Base-by-base conservation (phyloP, 2,888 invertebrate species). In the Habroteleia sp. region DNA sequence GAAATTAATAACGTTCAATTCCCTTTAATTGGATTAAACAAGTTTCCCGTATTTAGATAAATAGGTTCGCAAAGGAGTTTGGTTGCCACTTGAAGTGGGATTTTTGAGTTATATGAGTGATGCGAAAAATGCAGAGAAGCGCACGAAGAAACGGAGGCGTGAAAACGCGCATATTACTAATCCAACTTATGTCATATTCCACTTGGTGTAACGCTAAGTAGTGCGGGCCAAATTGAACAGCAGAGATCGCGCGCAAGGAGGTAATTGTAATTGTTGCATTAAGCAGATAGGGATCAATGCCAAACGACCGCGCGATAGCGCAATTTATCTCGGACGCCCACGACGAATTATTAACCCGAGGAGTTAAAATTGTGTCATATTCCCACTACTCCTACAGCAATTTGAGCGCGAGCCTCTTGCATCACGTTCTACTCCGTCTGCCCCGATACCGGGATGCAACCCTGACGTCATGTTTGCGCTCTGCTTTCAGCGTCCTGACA, bases 201-300 rank as follows among this genome's bases (percentile, higher is more conserved):
- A 62, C 44, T 71, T 71, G 60, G 68, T 50, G 50, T 16, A 52
- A 39, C 69, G 69, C 69, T 71, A 71, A 71, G 44, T 71, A 20
- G 44, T 39, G 52, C 69, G 31, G 44, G 29, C 54, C 46, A 39
- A 71, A 71, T 71, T 71, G 60, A 50, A 13, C 60, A 20, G 31
- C 69, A 39, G 66, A 56, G 66, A 29, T 16, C 20, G 27, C 52
- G 44, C 60, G n/a, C n/a, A n/a, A n/a, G n/a, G n/a, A n/a, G 29
- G 11, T 66, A 66, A 66, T 66, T 56, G 84, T 81, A 84, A 83
- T 83, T 80, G 84, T 83, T 56, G 23, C 14, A 69, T 74, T 82
- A 83, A 83, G 82, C 79, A 84, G 82, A 85, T 85, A 85, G 84
- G 82, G 87, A 87, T 87, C 88, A 88, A 87, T 88, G 87, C 86